Percentiles rank a stretch among this genome's conserved stretches.
Conservation (phyloP, 2,113 vertebrate species). For the Phrynosoma blainvillii region DNA sequence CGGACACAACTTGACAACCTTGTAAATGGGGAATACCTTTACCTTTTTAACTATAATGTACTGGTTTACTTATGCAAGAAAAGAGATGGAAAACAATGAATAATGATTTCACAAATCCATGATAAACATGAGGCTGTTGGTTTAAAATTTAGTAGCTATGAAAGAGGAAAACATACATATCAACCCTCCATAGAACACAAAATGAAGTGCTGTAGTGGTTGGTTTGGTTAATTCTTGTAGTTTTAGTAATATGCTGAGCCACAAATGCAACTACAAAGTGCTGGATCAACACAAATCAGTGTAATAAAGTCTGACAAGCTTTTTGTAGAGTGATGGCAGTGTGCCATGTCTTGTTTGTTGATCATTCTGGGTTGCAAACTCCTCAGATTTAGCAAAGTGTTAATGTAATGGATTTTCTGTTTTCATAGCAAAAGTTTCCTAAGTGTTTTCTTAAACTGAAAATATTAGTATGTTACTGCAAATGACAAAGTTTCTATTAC, state of each 20-base stretch:
- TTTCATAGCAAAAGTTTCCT: not conserved
- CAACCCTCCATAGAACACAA: not conserved
- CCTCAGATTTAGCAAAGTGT: not conserved
- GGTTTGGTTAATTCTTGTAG: not conserved
- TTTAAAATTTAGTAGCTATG: not conserved
- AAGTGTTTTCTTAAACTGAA: not conserved
- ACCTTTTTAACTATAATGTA: not conserved
- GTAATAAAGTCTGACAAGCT: not conserved
- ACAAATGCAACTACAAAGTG: not conserved
- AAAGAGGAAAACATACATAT: too few relatives aligned
- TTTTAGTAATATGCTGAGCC: not conserved
- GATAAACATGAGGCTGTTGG: not conserved
- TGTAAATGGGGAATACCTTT: too few relatives aligned
- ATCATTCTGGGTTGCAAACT: not conserved
- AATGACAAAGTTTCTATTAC: constrained; percentile 2
- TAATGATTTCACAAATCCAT: not conserved
- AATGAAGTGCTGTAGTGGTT: not conserved
- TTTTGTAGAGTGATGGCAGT: not conserved
- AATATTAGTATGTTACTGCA: not conserved
- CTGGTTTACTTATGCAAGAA: not conserved
- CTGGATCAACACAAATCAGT: not conserved
- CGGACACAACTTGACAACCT: too few relatives aligned
- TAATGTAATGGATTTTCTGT: not conserved
- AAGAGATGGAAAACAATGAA: not conserved
- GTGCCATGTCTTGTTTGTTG: not conserved